Evolutionary conservation across 2,888 invertebrate genomes (phyloP), one percentile per base, ranked within the genome.

Genomic region (Chymomyza caudatula): DNA sequence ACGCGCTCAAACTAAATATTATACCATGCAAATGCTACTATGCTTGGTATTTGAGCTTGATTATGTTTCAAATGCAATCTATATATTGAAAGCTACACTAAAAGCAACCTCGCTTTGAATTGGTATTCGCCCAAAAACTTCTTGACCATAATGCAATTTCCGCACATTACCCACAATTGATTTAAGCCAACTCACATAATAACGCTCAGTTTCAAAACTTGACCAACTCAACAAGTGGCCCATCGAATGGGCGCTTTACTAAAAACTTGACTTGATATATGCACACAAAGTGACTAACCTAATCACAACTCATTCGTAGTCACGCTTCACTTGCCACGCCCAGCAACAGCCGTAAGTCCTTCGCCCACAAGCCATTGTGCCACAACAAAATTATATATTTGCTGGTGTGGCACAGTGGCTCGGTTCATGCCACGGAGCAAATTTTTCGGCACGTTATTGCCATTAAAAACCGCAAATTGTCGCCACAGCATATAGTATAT

Each of bases 371-470:
- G 29, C 29, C 29, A 11, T 37, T 37, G 8, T 37, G 29, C 29
- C 29, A 37, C 11, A 37, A 37, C 11, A 37, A 37, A 11, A 11
- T n/a, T n/a, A 37, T 11, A 37, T 25, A 25, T 25, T 25, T 11
- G 5, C 29, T 37, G 29, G 25, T 2, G 6, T 4, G 29, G 11
- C 5, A 37, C 29, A 11, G 29, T 37, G 11, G 29, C 29, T 2
- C 11, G 29, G 29, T 37, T 58, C 44, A 44, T 37, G 25, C 53
- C 60, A 59, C 54, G 55, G 59, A 63, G 70, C 63, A 67, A 65
- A 67, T 76, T 77, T 77, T 68, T 66, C 71, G 69, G 73, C 74
- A 78, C 76, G 70, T 76, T 76, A 77, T 75, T 78, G 75, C 71
- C 77, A 78, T 77, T 75, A 78, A 73, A 71, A 71, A 78, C 59